Evolutionary conservation across 2,797 vertebrate genomes (phyloP).

Genomic region (Lemur catta): DNA sequence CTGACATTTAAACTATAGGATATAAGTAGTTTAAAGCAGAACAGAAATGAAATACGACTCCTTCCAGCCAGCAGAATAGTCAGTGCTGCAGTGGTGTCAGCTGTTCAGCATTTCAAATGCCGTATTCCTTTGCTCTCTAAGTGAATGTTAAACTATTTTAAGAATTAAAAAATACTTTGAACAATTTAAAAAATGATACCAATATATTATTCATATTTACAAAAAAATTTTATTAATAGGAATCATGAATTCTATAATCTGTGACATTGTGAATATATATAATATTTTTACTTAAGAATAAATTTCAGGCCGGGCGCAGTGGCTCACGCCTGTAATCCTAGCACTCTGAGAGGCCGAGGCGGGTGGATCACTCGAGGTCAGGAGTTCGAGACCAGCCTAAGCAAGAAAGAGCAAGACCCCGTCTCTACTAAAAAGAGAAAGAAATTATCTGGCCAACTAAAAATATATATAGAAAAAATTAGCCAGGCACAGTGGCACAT

Average conservation of each 20-base stretch:
- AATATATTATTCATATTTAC: slow-evolving; percentile 30
- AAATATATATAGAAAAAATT: no score
- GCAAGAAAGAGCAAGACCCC: no score
- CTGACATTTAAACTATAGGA: not conserved
- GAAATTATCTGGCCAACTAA: no score
- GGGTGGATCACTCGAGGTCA: no score
- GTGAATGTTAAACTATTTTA: not conserved
- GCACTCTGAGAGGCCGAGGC: no score
- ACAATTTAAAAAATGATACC: not conserved
- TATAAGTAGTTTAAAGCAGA: slow-evolving; percentile 14
- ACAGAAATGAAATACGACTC: not conserved
- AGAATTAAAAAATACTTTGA: not conserved
- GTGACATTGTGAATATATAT: not conserved
- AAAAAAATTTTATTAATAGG: not conserved
- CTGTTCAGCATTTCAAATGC: not conserved
- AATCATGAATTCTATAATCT: not conserved
- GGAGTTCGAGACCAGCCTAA: no score
- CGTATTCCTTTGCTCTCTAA: not conserved
- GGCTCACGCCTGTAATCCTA: no score
- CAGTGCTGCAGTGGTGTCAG: not conserved
- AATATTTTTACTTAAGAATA: not conserved
- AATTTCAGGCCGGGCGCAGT: not conserved
- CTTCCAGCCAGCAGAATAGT: not conserved
- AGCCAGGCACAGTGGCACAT: no score
- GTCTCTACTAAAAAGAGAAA: no score